These are phyloP conservation scores for Pseudococcus viburni DNA, from an alignment of 2,888 invertebrate genomes.

Conservation along the genomic window DNA sequence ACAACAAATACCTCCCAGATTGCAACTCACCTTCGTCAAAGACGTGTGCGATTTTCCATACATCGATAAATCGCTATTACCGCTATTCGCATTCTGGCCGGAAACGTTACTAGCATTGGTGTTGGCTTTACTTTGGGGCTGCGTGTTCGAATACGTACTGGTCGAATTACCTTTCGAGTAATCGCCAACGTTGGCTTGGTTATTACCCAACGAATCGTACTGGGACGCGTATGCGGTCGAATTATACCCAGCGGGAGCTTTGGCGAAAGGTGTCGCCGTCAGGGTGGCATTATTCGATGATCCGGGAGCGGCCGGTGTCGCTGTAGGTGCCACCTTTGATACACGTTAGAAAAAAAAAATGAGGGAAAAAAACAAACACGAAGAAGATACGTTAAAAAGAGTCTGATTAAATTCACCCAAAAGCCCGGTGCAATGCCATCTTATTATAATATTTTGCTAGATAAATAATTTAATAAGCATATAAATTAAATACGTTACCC, in stretches of 20 bases:
- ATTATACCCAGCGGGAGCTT: conserved; percentile 61
- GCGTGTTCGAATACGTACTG: conserved; percentile 37
- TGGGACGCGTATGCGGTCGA: conserved; percentile 64
- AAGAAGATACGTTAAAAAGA: background rate
- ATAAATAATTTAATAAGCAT: background rate
- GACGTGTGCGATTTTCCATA: conserved; percentile 61
- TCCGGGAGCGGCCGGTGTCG: conserved; percentile 56
- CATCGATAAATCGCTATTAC: conserved; percentile 63
- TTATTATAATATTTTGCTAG: background rate
- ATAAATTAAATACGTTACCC: conserved; percentile 15
- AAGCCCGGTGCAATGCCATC: background rate
- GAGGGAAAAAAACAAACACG: background rate
- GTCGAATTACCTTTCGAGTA: conserved; percentile 59
- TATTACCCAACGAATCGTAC: conserved; percentile 61
- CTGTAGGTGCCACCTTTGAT: conserved; percentile 61
- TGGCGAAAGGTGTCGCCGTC: conserved; percentile 61
- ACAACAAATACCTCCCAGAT: background rate
- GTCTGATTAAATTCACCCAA: background rate
- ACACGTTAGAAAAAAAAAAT: background rate
- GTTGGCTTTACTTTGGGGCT: conserved; percentile 43
- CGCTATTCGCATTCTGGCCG: conserved; percentile 53
- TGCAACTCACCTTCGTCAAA: conserved; percentile 56
- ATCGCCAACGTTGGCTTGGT: conserved; percentile 57
- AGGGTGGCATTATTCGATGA: conserved; percentile 54
- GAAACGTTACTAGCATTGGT: conserved; percentile 47